Base-by-base conservation (phyloP, 2,888 invertebrate species). In the Mimumesa dahlbomi region DNA sequence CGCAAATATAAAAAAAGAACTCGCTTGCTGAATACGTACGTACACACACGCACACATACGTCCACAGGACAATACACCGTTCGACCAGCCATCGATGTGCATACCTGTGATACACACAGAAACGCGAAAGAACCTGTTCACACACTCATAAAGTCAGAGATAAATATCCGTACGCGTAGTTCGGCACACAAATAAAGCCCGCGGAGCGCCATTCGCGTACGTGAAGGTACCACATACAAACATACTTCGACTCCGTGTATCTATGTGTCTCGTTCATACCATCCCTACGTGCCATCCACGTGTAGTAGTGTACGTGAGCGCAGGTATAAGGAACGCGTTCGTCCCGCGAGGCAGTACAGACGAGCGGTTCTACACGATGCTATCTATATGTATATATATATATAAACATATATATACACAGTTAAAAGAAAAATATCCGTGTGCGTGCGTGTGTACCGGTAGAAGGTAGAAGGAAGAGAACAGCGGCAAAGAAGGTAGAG, bases 391-490 rank as follows among this genome's bases (percentile, higher is more conserved):
- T n/a, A n/a, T n/a, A n/a, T n/a, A n/a, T n/a, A n/a, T n/a, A n/a
- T n/a, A n/a, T n/a, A n/a, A n/a, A n/a, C n/a, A n/a, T n/a, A n/a
- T n/a, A n/a, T n/a, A n/a, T n/a, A n/a, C n/a, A n/a, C n/a, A n/a
- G n/a, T n/a, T n/a, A n/a, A n/a, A n/a, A n/a, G n/a, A n/a, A n/a
- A n/a, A n/a, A n/a, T n/a, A n/a, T n/a, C n/a, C n/a, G 25, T 25
- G 25, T 50, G 50, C 45, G 61, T 73, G 69, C 50, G 62, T 43
- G 50, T 48, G 69, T 40, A 38, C 64, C 71, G 77, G 77, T 74
- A 77, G 66, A 74, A 74, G 77, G 77, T 74, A 77, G 66, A 74
- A 50, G 62, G 72, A 73, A 73, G 64, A 73, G 72, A 65, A 58
- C 48, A 45, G 50, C 46, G 46, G 65, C 64, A 64, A 54, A 40